phyloP scores from a whole-genome alignment of 2,888 invertebrate genomes.

The Microctonus hyperodae region DNA sequence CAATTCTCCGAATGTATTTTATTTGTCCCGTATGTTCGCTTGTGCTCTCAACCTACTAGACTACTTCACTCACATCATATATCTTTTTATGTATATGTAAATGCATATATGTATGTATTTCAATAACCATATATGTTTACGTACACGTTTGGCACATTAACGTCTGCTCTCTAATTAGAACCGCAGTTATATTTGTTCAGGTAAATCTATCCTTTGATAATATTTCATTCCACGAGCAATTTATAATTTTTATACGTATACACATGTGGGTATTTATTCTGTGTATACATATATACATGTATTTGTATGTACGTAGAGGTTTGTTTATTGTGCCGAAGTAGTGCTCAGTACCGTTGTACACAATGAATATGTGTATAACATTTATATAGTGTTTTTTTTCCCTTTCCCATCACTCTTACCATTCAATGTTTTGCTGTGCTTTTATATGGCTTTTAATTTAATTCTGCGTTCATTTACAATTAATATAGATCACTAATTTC shows the following conservation, averaged over 20 bases:
- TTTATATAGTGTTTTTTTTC: neutral
- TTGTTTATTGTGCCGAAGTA: conserved; percentile 27
- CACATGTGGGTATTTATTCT: too few species aligned
- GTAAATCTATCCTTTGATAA: conserved; percentile 18
- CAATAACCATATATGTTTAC: too few species aligned
- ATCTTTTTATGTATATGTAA: neutral
- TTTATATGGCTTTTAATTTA: neutral
- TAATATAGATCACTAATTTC: neutral
- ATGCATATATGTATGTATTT: neutral
- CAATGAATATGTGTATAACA: too few species aligned
- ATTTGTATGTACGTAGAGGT: too few species aligned
- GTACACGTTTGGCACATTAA: conserved; percentile 28
- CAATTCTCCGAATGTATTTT: conserved; percentile 4
- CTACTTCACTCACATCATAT: conserved; percentile 12
- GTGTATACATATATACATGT: too few species aligned
- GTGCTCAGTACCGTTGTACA: conserved; percentile 39
- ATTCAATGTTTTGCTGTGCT: neutral
- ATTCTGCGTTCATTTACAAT: neutral
- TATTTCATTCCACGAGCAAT: neutral
- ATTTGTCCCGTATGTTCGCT: conserved; percentile 2
- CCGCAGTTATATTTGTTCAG: neutral
- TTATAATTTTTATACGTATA: neutral
- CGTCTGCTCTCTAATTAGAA: conserved; percentile 19
- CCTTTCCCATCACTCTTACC: conserved; percentile 6
- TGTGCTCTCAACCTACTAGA: conserved; percentile 18